Evolutionary conservation across 2,888 invertebrate species (phyloP).

Genomic region (Andrena camellia): DNA sequence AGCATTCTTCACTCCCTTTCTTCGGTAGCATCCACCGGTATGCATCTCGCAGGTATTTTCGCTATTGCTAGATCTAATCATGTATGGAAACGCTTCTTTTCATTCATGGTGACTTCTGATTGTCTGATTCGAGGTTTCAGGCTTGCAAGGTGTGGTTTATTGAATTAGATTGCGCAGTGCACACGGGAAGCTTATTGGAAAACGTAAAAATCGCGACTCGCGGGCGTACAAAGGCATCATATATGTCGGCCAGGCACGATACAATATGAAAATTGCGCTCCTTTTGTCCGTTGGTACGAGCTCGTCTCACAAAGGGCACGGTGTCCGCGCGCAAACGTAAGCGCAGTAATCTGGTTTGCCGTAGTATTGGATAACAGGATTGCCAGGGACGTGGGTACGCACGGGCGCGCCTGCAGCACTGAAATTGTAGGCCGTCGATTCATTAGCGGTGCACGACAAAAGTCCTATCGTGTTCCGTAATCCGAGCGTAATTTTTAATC

Average conservation of each 20-base stretch:
- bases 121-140: background rate
- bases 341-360: constrained; percentile 54
- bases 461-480: constrained; percentile 52
- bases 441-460: constrained; percentile 55
- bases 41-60: background rate
- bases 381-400: constrained; percentile 24
- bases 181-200: background rate
- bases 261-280: constrained; percentile 41
- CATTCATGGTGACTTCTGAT: background rate
- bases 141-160: no score
- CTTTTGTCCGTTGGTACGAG: constrained; percentile 18
- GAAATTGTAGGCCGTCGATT: constrained; percentile 66
- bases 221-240: background rate
- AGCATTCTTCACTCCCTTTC: constrained; percentile 45
- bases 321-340: constrained; percentile 30
- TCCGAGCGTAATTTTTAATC: constrained; percentile 69
- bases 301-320: constrained; percentile 32
- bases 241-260: background rate
- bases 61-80: no score
- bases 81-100: background rate
- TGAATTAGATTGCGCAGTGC: no score
- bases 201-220: background rate
- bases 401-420: constrained; percentile 39
- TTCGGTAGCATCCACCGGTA: background rate
- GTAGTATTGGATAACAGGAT: constrained; percentile 48